Percentiles rank a stretch among this genome's conserved stretches.
Evolutionary conservation across 2,797 vertebrate species (phyloP).

Genomic region (Melanotaenia nigrans): DNA sequence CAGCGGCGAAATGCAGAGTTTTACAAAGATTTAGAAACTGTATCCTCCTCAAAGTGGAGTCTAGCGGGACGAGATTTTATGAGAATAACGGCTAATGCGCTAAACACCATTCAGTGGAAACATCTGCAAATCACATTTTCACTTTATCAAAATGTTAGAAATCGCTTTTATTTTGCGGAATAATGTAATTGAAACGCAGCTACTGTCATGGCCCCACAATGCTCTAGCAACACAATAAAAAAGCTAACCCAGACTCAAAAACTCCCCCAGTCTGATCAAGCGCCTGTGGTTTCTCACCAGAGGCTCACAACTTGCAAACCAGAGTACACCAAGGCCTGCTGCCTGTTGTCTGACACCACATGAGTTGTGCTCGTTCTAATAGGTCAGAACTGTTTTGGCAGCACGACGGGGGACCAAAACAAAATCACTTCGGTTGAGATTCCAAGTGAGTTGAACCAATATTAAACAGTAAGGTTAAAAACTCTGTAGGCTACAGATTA

Average conservation of each 20-base stretch:
- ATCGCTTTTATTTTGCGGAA: too few species aligned
- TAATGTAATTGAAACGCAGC: too few species aligned
- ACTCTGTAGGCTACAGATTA: neutral
- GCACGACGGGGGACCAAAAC: neutral
- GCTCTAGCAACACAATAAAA: neutral
- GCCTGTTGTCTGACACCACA: neutral
- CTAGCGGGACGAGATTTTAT: too few species aligned
- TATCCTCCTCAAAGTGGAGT: too few species aligned
- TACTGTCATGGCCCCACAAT: neutral
- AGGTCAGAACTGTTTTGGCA: neutral
- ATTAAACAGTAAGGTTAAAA: neutral
- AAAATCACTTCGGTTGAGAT: neutral
- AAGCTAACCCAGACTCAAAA: neutral
- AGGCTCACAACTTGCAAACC: neutral
- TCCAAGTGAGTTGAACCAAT: neutral
- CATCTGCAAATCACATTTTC: too few species aligned
- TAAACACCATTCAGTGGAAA: too few species aligned
- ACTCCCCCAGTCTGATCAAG: neutral
- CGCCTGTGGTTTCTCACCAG: neutral
- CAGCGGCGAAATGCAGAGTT: too few species aligned
- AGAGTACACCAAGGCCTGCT: neutral
- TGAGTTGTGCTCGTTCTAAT: neutral
- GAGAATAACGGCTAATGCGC: too few species aligned
- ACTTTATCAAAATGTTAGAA: too few species aligned
- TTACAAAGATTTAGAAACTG: too few species aligned